A percentile compares a stretch with the other conserved stretches of the same genome.
These are phyloP conservation scores for Bombyx mandarina DNA, from an alignment of 1,140 invertebrate species.

Conservation along the genomic window DNA sequence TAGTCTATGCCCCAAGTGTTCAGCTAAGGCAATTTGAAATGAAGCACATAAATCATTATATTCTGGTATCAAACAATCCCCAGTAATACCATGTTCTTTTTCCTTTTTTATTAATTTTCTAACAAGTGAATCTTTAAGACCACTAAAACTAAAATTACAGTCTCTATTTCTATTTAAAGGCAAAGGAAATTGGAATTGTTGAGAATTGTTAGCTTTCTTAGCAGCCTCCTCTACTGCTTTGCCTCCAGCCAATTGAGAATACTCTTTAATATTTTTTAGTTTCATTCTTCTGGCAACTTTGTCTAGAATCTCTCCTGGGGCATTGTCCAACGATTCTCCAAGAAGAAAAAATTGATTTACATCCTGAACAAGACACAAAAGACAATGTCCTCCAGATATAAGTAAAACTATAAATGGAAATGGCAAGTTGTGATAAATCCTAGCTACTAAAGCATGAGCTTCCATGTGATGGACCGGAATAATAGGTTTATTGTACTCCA, in stretches of 20 bases:
- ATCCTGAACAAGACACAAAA: slow-evolving; percentile 83
- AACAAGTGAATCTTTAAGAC: slow-evolving; percentile 44
- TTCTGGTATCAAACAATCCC: slow-evolving; percentile 82
- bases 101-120: slow-evolving; percentile 41
- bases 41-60: slow-evolving; percentile 90
- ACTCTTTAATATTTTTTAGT: slow-evolving; percentile 84
- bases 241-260: slow-evolving; percentile 83
- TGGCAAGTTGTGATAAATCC: slow-evolving; percentile 78
- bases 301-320: slow-evolving; percentile 93
- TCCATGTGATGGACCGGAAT: slow-evolving; percentile 99
- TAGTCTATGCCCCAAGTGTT: slow-evolving; percentile 85
- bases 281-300: slow-evolving; percentile 92
- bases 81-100: slow-evolving; percentile 60
- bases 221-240: slow-evolving; percentile 88
- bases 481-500: slow-evolving; percentile 82
- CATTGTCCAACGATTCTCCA: slow-evolving; percentile 85
- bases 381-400: slow-evolving; percentile 93
- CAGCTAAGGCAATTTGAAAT: slow-evolving; percentile 81
- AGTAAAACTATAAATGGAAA: slow-evolving; percentile 94
- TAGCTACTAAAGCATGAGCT: slow-evolving; percentile 93
- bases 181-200: slow-evolving; percentile 77
- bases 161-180: slow-evolving; percentile 72
- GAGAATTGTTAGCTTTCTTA: slow-evolving; percentile 75
- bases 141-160: slow-evolving; percentile 64
- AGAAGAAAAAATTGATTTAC: slow-evolving; percentile 85